Conservation (phyloP, 2,797 vertebrate species). For the Urocyon cinereoargenteus region DNA sequence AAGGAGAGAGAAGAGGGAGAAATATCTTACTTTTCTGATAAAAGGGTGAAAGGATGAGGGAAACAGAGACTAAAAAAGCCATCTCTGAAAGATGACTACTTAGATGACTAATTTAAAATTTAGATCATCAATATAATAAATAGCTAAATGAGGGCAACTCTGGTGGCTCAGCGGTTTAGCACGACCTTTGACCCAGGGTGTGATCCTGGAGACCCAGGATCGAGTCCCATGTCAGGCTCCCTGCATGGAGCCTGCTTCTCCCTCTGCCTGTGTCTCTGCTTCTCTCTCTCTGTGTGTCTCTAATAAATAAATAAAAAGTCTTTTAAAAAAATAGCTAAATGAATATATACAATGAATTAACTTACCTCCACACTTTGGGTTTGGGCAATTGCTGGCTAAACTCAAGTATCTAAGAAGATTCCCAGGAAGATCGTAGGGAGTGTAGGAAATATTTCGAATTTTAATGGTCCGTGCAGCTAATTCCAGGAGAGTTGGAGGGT, state of each 20-base stretch:
- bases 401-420: conserved; percentile 94
- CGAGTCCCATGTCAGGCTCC: too few species aligned
- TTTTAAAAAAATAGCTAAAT: background rate
- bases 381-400: conserved; percentile 98
- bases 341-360: conserved; percentile 16
- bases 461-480: conserved; percentile 95
- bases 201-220: too few species aligned
- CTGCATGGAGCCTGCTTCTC: too few species aligned
- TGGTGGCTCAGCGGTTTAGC: too few species aligned
- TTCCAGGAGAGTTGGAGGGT: conserved; percentile 96
- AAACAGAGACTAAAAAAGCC: background rate
- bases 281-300: too few species aligned
- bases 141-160: background rate
- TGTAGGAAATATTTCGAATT: conserved; percentile 93
- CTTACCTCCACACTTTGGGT: conserved; percentile 98
- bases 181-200: too few species aligned
- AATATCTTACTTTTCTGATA: conserved; percentile 33
- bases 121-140: conserved; percentile 32
- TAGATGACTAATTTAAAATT: conserved; percentile 36
- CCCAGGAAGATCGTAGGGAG: conserved; percentile 91
- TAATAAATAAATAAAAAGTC: too few species aligned
- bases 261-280: too few species aligned
- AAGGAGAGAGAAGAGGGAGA: background rate
- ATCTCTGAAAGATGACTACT: background rate
- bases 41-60: background rate